Evolutionary conservation across 2,888 invertebrate species (phyloP).

Genomic region (Pandemis corylana): DNA sequence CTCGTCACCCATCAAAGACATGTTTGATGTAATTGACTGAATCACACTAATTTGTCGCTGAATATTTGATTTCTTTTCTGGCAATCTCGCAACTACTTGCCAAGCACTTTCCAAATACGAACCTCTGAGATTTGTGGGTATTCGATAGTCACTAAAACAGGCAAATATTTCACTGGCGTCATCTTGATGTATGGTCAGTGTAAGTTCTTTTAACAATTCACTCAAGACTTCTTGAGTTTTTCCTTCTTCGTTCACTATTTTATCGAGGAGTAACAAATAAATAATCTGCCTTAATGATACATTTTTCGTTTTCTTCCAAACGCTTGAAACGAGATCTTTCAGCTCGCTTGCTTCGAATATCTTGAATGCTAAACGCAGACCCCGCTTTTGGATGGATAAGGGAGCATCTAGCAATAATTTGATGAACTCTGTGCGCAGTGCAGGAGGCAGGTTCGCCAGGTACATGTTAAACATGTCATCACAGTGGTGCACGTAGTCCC

Average conservation of each 20-base stretch:
- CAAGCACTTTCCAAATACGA: slow-evolving; percentile 55
- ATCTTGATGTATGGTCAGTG: slow-evolving; percentile 54
- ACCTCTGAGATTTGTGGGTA: slow-evolving; percentile 51
- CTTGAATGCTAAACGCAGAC: slow-evolving; percentile 62
- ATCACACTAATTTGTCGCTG: slow-evolving; percentile 49
- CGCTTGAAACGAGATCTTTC: slow-evolving; percentile 48
- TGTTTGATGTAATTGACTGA: slow-evolving; percentile 46
- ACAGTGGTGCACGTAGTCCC: slow-evolving; percentile 62
- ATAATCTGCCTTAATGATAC: slow-evolving; percentile 58
- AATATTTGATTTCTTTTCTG: slow-evolving; percentile 51
- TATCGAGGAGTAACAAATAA: slow-evolving; percentile 55
- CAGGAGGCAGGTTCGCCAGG: slow-evolving; percentile 55
- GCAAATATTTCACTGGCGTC: slow-evolving; percentile 59
- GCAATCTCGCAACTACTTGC: slow-evolving; percentile 54
- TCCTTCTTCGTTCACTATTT: slow-evolving; percentile 47
- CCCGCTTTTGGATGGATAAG: slow-evolving; percentile 65
- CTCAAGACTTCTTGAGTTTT: slow-evolving; percentile 51
- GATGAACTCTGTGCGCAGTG: slow-evolving; percentile 55
- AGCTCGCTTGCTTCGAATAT: slow-evolving; percentile 57
- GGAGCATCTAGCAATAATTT: slow-evolving; percentile 57
- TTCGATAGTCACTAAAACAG: slow-evolving; percentile 47
- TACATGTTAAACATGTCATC: slow-evolving; percentile 60
- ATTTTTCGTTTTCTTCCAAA: slow-evolving; percentile 63
- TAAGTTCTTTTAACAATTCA: slow-evolving; percentile 57
- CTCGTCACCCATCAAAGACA: slow-evolving; percentile 52